Conservation (phyloP, 2,888 invertebrate genomes). For the Chrysopilus asiliformis region DNA sequence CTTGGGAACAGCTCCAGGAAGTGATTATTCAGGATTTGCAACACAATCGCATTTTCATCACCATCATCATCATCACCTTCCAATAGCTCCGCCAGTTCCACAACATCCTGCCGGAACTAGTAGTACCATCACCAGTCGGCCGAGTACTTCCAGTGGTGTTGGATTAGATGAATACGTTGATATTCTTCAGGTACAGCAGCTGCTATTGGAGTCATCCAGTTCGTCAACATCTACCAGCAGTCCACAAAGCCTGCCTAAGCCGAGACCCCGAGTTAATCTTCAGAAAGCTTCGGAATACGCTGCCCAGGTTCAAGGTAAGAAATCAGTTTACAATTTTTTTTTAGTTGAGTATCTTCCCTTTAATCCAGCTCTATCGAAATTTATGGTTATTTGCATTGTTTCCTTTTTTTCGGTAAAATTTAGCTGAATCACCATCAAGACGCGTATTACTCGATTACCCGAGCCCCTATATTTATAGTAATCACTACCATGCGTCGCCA, state of each 20-base stretch:
- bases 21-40: constrained; percentile 6
- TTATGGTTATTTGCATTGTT: constrained; percentile 1
- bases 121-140: constrained; percentile 3
- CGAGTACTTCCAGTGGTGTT: constrained; percentile 9
- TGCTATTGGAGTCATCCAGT: constrained; percentile 44
- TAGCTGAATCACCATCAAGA: constrained; percentile 37
- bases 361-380: too few species aligned
- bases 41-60: constrained; percentile 12
- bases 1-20: too few species aligned
- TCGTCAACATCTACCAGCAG: constrained; percentile 15
- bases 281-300: constrained; percentile 36
- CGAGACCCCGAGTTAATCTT: constrained; percentile 32
- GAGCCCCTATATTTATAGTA: constrained; percentile 35
- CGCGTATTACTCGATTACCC: constrained; percentile 35
- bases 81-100: constrained; percentile 10
- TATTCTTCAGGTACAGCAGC: constrained; percentile 67
- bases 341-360: background rate
- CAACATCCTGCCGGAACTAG: constrained; percentile 1
- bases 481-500: constrained; percentile 42
- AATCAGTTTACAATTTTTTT: background rate
- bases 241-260: constrained; percentile 19
- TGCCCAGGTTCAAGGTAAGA: constrained; percentile 33
- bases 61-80: constrained; percentile 14
- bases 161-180: constrained; percentile 65
- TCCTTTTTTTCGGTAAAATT: background rate